Conservation (phyloP, 2,888 invertebrate genomes). For the Esperia sulphurella region DNA sequence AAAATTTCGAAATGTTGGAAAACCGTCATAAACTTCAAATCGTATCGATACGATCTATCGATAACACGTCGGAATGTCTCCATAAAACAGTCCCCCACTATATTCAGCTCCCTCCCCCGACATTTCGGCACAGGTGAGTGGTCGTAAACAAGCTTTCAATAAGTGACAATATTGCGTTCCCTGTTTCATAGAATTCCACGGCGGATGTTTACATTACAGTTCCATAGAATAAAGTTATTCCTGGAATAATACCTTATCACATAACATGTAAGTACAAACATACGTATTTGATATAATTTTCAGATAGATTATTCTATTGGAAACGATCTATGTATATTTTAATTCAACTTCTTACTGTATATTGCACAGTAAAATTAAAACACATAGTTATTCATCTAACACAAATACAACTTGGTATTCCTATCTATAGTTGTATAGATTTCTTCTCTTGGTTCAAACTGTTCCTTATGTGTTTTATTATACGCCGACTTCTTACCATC, state of each 20-base stretch:
- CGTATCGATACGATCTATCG: neutral
- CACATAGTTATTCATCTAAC: too few species aligned
- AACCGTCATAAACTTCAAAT: neutral
- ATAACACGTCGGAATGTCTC: neutral
- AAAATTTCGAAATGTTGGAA: neutral
- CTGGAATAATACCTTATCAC: neutral
- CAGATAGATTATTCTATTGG: too few species aligned
- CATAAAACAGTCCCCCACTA: neutral
- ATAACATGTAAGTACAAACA: too few species aligned
- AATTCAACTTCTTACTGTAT: too few species aligned
- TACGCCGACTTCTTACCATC: too few species aligned
- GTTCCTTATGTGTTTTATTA: too few species aligned
- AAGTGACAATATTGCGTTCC: conserved; percentile 46
- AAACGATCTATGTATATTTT: too few species aligned
- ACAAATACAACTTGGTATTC: too few species aligned
- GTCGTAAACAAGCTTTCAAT: conserved; percentile 49
- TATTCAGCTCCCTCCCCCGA: conserved; percentile 14
- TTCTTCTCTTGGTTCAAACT: too few species aligned
- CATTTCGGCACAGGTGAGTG: conserved; percentile 49
- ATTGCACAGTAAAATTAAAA: too few species aligned
- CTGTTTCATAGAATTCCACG: conserved; percentile 7
- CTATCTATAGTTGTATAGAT: too few species aligned
- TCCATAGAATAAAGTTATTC: neutral
- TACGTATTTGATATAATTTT: too few species aligned
- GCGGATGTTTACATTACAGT: neutral